Conservation (phyloP, 2,113 vertebrate genomes). For the Conger conger region DNA sequence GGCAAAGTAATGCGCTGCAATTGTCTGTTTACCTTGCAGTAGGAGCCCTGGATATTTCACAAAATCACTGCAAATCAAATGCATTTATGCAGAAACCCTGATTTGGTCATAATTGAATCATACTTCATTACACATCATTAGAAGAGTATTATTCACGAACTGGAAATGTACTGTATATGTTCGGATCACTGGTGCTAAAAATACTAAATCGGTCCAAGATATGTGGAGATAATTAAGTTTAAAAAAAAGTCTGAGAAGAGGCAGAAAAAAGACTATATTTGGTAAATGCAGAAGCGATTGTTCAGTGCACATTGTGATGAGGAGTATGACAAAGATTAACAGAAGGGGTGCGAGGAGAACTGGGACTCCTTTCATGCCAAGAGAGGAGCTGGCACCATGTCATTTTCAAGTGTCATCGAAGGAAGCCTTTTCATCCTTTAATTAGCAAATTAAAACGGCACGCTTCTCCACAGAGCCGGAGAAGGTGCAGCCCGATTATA, state of each 20-base stretch:
- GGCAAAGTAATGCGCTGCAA: too few species aligned
- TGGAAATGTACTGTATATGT: neutral
- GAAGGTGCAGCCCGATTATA: conserved; percentile 62
- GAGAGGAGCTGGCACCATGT: conserved; percentile 27
- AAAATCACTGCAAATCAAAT: too few species aligned
- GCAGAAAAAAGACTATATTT: neutral
- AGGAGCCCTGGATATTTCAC: too few species aligned
- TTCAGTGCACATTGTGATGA: neutral
- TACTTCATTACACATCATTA: neutral
- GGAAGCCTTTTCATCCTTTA: conserved; percentile 56
- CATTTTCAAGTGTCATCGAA: conserved; percentile 40
- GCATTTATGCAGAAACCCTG: neutral
- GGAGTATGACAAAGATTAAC: conserved; percentile 31
- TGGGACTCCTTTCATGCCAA: conserved; percentile 25
- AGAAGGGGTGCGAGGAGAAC: conserved; percentile 26
- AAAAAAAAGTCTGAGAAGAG: neutral
- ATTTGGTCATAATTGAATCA: neutral
- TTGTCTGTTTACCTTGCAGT: too few species aligned
- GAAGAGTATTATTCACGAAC: neutral
- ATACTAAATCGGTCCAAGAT: neutral
- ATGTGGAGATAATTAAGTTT: neutral
- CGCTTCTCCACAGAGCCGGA: conserved; percentile 42
- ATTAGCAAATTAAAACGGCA: conserved; percentile 61
- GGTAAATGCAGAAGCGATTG: conserved; percentile 19
- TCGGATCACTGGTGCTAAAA: neutral